These are phyloP conservation scores for Bucco capensis DNA, from an alignment of 2,113 vertebrate genomes.

Conservation along the genomic window DNA sequence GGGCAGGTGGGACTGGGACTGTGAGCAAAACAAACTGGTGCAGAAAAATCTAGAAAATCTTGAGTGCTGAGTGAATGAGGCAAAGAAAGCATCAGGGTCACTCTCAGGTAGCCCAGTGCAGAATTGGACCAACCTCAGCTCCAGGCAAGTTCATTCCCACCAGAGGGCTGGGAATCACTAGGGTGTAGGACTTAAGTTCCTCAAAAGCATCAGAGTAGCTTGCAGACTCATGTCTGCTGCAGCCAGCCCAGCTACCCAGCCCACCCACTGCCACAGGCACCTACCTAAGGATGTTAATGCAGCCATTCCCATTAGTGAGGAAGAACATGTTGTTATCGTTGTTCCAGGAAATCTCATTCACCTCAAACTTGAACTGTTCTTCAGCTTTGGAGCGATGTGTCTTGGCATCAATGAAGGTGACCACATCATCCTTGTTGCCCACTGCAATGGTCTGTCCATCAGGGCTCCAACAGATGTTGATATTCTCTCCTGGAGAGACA, in stretches of 20 bases:
- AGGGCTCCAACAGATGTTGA: slow-evolving; percentile 98
- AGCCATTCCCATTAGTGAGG: slow-evolving; percentile 95
- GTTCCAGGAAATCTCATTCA: slow-evolving; percentile 99
- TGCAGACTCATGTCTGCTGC: neutral
- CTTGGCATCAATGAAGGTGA: slow-evolving; percentile 97
- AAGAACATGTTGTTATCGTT: slow-evolving; percentile 99
- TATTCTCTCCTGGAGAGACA: slow-evolving; percentile 87
- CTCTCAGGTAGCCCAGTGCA: fast-evolving
- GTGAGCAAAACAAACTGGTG: neutral
- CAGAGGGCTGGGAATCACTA: neutral
- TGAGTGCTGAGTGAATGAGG: neutral
- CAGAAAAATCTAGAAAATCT: neutral
- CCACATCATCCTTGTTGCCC: slow-evolving; percentile 98
- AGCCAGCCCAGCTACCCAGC: neutral
- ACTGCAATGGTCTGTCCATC: slow-evolving; percentile 97
- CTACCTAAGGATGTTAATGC: slow-evolving; percentile 97
- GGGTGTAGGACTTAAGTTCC: fast-evolving
- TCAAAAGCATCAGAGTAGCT: neutral
- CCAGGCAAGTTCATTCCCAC: neutral
- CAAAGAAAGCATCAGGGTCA: neutral
- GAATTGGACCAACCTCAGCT: neutral
- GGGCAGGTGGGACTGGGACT: neutral
- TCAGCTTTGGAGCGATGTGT: slow-evolving; percentile 92
- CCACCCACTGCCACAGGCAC: neutral
- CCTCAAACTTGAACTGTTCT: slow-evolving; percentile 98